Conservation (phyloP, 2,113 vertebrate species). For the Grallaria varia region DNA sequence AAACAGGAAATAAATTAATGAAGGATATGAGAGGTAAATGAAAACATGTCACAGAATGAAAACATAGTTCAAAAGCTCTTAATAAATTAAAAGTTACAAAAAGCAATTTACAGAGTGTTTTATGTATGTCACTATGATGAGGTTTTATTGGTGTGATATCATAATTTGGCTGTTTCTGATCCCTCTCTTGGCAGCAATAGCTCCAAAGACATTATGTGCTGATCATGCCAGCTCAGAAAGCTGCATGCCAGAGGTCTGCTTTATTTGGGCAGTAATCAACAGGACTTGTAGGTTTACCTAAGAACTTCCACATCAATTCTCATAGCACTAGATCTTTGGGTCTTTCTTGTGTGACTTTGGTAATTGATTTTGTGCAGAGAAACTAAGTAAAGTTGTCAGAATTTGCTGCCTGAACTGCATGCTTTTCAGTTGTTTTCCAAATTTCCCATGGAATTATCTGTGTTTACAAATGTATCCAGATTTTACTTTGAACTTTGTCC, state of each 20-base stretch:
- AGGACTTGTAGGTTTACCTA: conserved; percentile 64
- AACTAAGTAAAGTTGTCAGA: neutral
- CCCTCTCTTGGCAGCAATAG: conserved; percentile 72
- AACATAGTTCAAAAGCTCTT: conserved; percentile 72
- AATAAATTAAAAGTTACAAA: conserved; percentile 79
- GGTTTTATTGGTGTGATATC: conserved; percentile 82
- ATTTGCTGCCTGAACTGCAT: neutral
- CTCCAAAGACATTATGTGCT: conserved; percentile 71
- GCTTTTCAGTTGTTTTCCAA: conserved; percentile 3
- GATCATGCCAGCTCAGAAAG: conserved; percentile 67
- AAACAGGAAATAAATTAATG: conserved; percentile 71
- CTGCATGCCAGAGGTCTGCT: conserved; percentile 69
- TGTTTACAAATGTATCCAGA: conserved; percentile 62
- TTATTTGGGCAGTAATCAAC: conserved; percentile 73
- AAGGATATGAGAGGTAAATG: conserved; percentile 67
- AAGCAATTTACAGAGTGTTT: conserved; percentile 79
- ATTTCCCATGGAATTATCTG: neutral
- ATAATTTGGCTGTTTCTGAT: conserved; percentile 81
- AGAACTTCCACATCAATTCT: conserved; percentile 48
- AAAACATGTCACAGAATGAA: conserved; percentile 73
- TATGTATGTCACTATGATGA: conserved; percentile 77
- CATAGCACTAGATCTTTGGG: neutral
- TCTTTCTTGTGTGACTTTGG: neutral
- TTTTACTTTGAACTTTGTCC: conserved; percentile 51
- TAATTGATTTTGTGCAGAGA: neutral